These are phyloP conservation scores for Peucedramus taeniatus DNA, from an alignment of 2,113 vertebrate species.

Conservation along the genomic window DNA sequence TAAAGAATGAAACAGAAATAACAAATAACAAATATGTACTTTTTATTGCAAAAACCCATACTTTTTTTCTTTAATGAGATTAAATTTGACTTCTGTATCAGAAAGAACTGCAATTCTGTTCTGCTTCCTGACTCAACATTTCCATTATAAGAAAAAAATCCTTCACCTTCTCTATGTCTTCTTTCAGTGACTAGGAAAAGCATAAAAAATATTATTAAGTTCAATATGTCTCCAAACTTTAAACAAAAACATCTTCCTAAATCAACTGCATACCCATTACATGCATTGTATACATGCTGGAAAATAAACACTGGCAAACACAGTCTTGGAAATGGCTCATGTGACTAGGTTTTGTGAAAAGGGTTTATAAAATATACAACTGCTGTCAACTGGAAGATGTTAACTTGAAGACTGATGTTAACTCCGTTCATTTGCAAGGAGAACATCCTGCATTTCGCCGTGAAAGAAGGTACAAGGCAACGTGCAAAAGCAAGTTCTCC, in stretches of 20 bases:
- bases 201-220: background rate
- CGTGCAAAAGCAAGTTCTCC: background rate
- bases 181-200: background rate
- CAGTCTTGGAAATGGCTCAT: slow-evolving; percentile 9
- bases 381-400: background rate
- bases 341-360: background rate
- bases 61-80: background rate
- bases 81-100: background rate
- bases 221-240: background rate
- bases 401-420: background rate
- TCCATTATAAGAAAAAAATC: background rate
- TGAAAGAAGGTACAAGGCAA: background rate
- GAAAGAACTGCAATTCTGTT: background rate
- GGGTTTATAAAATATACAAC: background rate
- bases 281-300: background rate
- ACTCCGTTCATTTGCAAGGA: background rate
- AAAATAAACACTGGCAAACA: slow-evolving; percentile 37
- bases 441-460: background rate
- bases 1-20: background rate
- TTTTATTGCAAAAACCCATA: background rate
- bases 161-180: background rate
- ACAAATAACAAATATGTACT: background rate
- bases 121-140: background rate
- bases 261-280: background rate
- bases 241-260: background rate